Evolutionary conservation across 2,888 invertebrate genomes (phyloP), one percentile per base, ranked within the genome.

Genomic region (Platycheirus albimanus): DNA sequence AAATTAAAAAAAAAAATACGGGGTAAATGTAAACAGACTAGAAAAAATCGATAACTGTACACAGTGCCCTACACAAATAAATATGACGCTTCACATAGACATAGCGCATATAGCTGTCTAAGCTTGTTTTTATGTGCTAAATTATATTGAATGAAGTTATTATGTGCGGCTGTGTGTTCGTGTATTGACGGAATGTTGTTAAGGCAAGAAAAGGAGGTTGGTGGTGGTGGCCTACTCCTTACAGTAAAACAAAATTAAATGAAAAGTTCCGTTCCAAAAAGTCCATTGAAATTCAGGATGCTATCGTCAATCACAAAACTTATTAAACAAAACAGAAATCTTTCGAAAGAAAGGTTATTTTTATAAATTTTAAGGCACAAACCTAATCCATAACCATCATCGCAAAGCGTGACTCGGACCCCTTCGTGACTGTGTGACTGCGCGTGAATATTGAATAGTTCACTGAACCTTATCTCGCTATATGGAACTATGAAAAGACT

Each of bases 41-140:
- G 36, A 56, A 75, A 56, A 75, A 80, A 80, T 80, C 80, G 70
- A 80, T 80, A 80, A 58, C 24, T 38, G 19, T 36, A 67, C 58
- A 56, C 24, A 38, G 41, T 54, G 28, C 43, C 49, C 52, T 52
- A 61, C 24, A 24, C 56, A 24, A 28, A 15, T 63, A 41, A 24
- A 51, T 24, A 17, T 15, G 28, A 19, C 41, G 38, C 11, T 41
- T n/a, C n/a, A n/a, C n/a, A n/a, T n/a, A n/a, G n/a, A 51, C 11
- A 49, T 10, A 36, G 19, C 1, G 5, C 7, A n/a, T n/a, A 19
- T 13, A n/a, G 38, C 38, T 41, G 58, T 28, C 38, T 56, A 5
- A 41, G 41, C 41, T 41, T 74, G 30, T 63, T 41, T 41, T 49
- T 69, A 54, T 79, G 61, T 33, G 41, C 67, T 78, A 61, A 79